Conservation (phyloP, 2,888 invertebrate genomes). For the Caradrina kadenii region DNA sequence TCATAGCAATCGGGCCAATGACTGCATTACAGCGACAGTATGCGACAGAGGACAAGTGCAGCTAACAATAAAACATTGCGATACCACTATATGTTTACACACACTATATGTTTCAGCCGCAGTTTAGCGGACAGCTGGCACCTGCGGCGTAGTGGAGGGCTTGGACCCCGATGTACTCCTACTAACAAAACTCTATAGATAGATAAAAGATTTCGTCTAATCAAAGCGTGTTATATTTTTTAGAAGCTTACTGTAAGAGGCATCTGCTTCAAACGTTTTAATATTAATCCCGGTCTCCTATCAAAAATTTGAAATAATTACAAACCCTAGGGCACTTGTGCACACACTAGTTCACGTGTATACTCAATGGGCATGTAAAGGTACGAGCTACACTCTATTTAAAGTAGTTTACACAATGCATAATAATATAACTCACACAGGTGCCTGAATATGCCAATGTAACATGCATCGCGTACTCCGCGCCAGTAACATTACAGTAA, state of each 20-base stretch:
- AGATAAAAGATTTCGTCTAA: too few species aligned
- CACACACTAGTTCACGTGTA: not conserved
- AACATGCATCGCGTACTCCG: not conserved
- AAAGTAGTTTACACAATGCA: not conserved
- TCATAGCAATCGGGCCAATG: not conserved
- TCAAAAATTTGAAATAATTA: too few species aligned
- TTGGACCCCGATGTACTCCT: too few species aligned
- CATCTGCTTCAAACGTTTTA: too few species aligned
- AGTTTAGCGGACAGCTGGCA: not conserved
- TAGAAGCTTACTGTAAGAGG: not conserved
- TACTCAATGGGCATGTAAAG: not conserved
- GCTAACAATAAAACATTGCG: conserved; percentile 18
- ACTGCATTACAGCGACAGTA: not conserved
- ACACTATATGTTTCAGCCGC: conserved; percentile 1
- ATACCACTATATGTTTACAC: too few species aligned
- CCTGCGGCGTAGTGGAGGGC: not conserved
- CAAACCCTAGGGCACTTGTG: not conserved
- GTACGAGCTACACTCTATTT: not conserved
- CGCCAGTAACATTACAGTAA: conserved; percentile 11
- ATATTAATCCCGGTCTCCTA: too few species aligned
- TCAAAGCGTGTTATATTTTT: not conserved
- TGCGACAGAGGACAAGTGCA: not conserved
- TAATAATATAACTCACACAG: not conserved
- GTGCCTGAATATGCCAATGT: conserved; percentile 1
- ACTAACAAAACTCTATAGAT: too few species aligned